Conservation (phyloP, 2,797 vertebrate genomes). For the Sus cebifrons region DNA sequence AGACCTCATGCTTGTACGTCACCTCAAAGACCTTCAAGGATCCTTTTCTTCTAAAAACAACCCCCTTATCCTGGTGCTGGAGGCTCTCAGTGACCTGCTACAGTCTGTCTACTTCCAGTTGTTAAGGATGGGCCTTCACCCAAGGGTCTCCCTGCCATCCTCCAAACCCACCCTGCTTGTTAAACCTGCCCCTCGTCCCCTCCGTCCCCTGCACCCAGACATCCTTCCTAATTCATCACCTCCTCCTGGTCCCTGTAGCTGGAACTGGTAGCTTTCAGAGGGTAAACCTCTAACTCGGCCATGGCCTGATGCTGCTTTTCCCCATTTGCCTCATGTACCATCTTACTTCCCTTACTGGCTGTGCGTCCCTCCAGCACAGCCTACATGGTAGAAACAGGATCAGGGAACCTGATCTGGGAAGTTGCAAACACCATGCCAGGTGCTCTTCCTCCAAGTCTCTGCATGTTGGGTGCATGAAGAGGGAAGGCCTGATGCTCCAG, state of each 20-base stretch:
- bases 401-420: background rate
- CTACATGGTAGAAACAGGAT: background rate
- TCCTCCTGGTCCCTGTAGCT: background rate
- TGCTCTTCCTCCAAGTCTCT: background rate
- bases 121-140: background rate
- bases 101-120: background rate
- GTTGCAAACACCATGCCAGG: background rate
- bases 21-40: background rate
- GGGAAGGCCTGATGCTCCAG: background rate
- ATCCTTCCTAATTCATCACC: background rate
- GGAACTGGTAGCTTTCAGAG: background rate
- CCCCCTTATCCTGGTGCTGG: accelerated
- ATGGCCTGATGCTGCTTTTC: background rate
- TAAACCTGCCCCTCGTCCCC: background rate
- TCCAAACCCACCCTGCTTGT: background rate
- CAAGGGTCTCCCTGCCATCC: background rate
- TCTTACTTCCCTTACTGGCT: background rate
- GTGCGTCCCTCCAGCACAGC: background rate
- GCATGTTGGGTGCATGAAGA: accelerated
- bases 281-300: background rate
- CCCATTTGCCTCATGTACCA: accelerated
- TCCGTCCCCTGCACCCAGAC: background rate
- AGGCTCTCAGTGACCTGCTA: background rate
- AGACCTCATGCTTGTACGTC: background rate
- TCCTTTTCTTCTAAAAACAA: background rate